Evolutionary conservation across 1,140 invertebrate genomes (phyloP).

Genomic region (Drosophila serrata): DNA sequence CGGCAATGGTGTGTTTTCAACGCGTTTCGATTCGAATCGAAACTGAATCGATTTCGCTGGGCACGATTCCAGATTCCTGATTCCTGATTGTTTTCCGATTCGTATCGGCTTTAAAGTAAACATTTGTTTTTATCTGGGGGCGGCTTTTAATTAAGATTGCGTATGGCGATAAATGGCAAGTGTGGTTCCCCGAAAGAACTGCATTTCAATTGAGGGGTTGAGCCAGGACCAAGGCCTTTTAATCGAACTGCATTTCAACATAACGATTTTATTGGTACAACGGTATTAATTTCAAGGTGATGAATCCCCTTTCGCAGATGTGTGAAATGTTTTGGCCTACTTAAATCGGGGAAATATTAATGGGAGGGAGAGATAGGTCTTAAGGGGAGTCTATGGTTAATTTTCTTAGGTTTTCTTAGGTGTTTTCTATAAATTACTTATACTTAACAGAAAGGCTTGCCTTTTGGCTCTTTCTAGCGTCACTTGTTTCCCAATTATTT

Average conservation of each 20-base stretch:
- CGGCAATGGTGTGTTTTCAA: conserved; percentile 69
- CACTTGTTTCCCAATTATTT: background rate
- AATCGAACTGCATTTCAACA: conserved; percentile 19
- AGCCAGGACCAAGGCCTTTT: background rate
- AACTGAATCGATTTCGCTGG: conserved; percentile 71
- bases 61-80: conserved; percentile 50
- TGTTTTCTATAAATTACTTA: no score
- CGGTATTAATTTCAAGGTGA: background rate
- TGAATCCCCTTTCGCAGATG: background rate
- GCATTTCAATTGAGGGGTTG: conserved; percentile 31
- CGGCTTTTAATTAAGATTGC: conserved; percentile 81
- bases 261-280: conserved; percentile 16
- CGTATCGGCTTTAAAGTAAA: conserved; percentile 77
- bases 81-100: conserved; percentile 34
- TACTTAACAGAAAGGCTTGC: no score
- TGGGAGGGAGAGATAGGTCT: rapidly evolving
- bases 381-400: background rate
- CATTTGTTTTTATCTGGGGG: conserved; percentile 74
- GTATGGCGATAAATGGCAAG: conserved; percentile 68
- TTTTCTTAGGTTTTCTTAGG: background rate
- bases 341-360: background rate
- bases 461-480: no score
- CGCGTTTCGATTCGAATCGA: conserved; percentile 51
- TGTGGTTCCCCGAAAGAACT: conserved; percentile 20
- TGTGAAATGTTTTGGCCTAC: conserved; percentile 3